Conservation (phyloP, 2,888 invertebrate species). For the Hypercompe scribonia region DNA sequence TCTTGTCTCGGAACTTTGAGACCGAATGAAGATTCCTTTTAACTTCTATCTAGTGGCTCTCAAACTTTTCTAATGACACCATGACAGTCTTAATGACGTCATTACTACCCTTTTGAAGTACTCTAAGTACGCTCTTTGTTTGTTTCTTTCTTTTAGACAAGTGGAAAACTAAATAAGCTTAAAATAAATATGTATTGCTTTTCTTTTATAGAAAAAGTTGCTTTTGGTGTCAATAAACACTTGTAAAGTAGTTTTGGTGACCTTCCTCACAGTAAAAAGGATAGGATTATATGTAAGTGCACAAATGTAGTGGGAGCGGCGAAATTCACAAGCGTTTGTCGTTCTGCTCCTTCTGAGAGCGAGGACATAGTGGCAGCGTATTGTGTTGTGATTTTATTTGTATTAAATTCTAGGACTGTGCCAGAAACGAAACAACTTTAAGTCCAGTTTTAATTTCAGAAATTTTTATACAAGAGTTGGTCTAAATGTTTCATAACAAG, state of each 20-base stretch:
- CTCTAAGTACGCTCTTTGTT: background rate
- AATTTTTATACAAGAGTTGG: too few species aligned
- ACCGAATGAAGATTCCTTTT: conserved; percentile 26
- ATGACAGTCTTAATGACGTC: conserved; percentile 35
- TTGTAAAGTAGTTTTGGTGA: background rate
- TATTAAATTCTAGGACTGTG: too few species aligned
- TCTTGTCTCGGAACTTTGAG: conserved; percentile 37
- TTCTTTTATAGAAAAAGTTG: background rate
- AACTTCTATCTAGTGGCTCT: conserved; percentile 36
- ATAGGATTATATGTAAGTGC: background rate
- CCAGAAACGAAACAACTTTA: too few species aligned
- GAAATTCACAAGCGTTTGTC: too few species aligned
- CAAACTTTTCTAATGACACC: conserved; percentile 43
- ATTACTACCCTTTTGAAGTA: conserved; percentile 25
- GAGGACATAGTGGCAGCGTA: too few species aligned
- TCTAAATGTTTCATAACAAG: too few species aligned
- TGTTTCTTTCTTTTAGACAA: background rate
- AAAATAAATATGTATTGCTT: background rate
- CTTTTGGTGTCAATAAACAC: background rate
- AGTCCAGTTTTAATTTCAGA: too few species aligned
- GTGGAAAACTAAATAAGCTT: background rate
- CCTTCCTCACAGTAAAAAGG: background rate
- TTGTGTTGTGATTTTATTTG: too few species aligned
- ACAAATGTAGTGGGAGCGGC: too few species aligned
- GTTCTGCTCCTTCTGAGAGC: too few species aligned